A percentile compares a stretch with the other conserved stretches of the same genome.
Evolutionary conservation across 2,888 invertebrate genomes (phyloP).

Genomic region (Teleogryllus oceanicus): DNA sequence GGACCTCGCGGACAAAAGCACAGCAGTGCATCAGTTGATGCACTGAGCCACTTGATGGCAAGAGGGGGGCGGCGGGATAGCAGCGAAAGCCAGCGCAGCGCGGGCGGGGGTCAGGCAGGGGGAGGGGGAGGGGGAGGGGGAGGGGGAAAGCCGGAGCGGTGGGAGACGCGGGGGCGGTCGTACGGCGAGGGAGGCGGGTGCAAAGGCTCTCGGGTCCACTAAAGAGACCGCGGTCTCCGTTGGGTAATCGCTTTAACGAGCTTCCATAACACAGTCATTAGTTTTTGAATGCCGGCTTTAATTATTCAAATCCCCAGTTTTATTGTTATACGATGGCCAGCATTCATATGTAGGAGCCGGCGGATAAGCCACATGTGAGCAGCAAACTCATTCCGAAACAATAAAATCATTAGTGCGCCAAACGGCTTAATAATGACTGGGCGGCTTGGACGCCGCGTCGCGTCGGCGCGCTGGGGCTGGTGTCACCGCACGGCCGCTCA

Average conservation of each 20-base stretch:
- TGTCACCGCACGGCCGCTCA: no score
- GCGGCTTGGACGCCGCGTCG: neutral
- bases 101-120: no score
- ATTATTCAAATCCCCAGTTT: conserved; percentile 29
- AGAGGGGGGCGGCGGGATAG: no score
- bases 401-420: neutral
- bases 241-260: conserved; percentile 28
- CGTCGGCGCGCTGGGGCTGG: neutral
- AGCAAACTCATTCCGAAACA: neutral
- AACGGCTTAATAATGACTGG: neutral
- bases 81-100: no score
- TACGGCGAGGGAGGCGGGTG: neutral
- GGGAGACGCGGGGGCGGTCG: no score
- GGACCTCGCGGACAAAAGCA: no score
- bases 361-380: conserved; percentile 18
- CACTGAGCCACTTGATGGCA: no score
- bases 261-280: conserved; percentile 28
- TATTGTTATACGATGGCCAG: conserved; percentile 21
- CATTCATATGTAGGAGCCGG: conserved; percentile 21
- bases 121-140: no score
- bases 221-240: conserved; percentile 25
- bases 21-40: no score
- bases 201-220: neutral
- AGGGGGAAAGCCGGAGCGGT: no score
- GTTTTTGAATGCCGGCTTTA: conserved; percentile 28